A percentile compares a stretch with the other conserved stretches of the same genome.
phyloP scores from a whole-genome alignment of 2,113 vertebrate genomes.

The Sinosuthora webbiana region DNA sequence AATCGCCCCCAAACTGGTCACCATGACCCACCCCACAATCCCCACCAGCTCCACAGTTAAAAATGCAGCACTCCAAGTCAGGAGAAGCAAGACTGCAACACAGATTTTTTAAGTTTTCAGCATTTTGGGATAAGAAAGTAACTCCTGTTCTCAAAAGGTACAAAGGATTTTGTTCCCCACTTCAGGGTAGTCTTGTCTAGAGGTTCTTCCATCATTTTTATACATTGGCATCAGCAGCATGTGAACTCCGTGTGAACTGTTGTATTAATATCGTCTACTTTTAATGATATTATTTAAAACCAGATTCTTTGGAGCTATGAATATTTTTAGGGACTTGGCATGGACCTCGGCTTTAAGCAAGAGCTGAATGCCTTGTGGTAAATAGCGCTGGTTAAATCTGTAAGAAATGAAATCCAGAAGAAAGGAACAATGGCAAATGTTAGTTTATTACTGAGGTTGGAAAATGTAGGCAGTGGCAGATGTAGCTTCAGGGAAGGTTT shows the following conservation, averaged over 20 bases:
- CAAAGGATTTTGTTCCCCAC: neutral
- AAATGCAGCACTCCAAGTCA: neutral
- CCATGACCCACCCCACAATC: fast-evolving
- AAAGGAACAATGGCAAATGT: slow-evolving; percentile 66
- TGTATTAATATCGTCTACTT: slow-evolving; percentile 58
- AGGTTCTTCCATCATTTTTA: slow-evolving; percentile 18
- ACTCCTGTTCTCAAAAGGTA: neutral
- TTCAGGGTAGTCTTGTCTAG: neutral
- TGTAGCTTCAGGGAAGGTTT: slow-evolving; percentile 67
- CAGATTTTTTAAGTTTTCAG: neutral
- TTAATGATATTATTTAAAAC: slow-evolving; percentile 72
- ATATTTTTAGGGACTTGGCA: slow-evolving; percentile 65
- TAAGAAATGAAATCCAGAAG: slow-evolving; percentile 69
- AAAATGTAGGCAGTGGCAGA: slow-evolving; percentile 69
- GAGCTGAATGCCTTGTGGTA: slow-evolving; percentile 58
- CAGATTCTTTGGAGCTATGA: slow-evolving; percentile 60
- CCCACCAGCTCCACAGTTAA: neutral
- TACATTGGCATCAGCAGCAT: neutral
- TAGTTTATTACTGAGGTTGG: slow-evolving; percentile 68
- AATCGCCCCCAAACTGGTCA: neutral
- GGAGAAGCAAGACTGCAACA: neutral
- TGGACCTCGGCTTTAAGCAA: neutral
- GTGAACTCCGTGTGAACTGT: slow-evolving; percentile 60
- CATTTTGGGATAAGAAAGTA: neutral
- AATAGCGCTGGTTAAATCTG: slow-evolving; percentile 44